phyloP scores from a whole-genome alignment of 2,888 invertebrate genomes.

The Trachelus stipa region DNA sequence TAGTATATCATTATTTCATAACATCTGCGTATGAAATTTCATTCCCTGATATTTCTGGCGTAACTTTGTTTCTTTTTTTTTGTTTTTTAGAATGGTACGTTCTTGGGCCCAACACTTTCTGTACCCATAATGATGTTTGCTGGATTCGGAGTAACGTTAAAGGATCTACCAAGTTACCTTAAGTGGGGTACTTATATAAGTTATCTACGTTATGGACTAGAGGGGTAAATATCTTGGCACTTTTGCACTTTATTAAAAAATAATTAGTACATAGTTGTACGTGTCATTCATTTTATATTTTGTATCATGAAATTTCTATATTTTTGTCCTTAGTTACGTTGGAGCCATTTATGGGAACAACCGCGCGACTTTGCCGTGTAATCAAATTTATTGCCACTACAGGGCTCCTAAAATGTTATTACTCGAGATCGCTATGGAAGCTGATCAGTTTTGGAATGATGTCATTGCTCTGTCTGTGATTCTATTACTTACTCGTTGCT shows the following conservation, averaged over 20 bases:
- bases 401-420: conserved; percentile 85
- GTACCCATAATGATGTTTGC: conserved; percentile 98
- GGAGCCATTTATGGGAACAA: conserved; percentile 86
- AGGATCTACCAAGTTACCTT: conserved; percentile 86
- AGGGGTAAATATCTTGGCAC: conserved; percentile 71
- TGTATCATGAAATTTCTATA: neutral
- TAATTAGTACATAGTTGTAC: neutral
- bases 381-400: conserved; percentile 81
- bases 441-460: conserved; percentile 87
- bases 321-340: conserved; percentile 68
- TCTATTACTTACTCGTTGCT: conserved; percentile 74
- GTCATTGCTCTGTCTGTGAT: conserved; percentile 78
- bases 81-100: conserved; percentile 86
- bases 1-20: neutral
- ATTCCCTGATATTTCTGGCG: neutral
- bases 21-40: neutral
- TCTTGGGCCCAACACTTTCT: conserved; percentile 89
- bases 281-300: neutral
- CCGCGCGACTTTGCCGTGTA: conserved; percentile 81
- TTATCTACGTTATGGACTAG: conserved; percentile 90
- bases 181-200: conserved; percentile 94
- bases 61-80: neutral
- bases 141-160: conserved; percentile 91
- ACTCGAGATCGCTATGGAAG: conserved; percentile 82
- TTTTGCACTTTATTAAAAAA: neutral